A percentile compares a stretch with the other conserved stretches of the same genome.
Evolutionary conservation across 2,888 invertebrate species (phyloP).

Genomic region (Nomada ferruginata): DNA sequence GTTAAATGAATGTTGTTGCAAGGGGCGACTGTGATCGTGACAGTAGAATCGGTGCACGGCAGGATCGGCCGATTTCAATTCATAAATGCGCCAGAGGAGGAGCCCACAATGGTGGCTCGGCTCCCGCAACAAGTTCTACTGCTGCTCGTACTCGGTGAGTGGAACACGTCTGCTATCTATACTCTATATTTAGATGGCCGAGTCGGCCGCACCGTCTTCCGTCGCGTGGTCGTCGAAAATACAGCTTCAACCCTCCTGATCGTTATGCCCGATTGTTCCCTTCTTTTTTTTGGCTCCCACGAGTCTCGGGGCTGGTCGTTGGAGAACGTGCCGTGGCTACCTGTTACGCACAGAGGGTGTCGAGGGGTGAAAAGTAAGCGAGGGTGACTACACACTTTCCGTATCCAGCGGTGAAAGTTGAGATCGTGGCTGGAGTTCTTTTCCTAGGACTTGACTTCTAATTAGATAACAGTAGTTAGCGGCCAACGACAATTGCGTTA

Average conservation of each 20-base stretch:
- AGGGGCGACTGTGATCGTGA: constrained; percentile 74
- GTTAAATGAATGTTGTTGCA: constrained; percentile 77
- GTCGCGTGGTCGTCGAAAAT: constrained; percentile 2
- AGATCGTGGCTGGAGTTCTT: too few relatives aligned
- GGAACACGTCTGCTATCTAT: constrained; percentile 3
- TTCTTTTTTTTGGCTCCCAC: background rate
- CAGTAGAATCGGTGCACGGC: constrained; percentile 74
- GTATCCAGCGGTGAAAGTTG: background rate
- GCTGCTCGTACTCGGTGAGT: constrained; percentile 82
- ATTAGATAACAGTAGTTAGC: background rate
- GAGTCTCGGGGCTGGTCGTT: background rate
- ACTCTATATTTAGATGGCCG: constrained; percentile 75
- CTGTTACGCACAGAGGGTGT: constrained; percentile 39
- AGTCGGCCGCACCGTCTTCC: constrained; percentile 53
- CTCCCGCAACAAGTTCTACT: constrained; percentile 83
- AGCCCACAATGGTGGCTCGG: constrained; percentile 82
- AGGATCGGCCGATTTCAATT: constrained; percentile 77
- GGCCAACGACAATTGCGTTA: background rate
- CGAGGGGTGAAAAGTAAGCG: background rate
- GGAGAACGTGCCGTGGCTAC: constrained; percentile 24
- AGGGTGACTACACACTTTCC: background rate
- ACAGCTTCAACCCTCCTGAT: background rate
- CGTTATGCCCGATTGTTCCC: constrained; percentile 13
- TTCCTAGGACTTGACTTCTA: too few relatives aligned
- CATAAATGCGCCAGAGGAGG: constrained; percentile 81